Percentiles rank a stretch among this genome's conserved stretches.
These are phyloP conservation scores for Euzetes globulus DNA, from an alignment of 2,888 invertebrate species.

Conservation along the genomic window DNA sequence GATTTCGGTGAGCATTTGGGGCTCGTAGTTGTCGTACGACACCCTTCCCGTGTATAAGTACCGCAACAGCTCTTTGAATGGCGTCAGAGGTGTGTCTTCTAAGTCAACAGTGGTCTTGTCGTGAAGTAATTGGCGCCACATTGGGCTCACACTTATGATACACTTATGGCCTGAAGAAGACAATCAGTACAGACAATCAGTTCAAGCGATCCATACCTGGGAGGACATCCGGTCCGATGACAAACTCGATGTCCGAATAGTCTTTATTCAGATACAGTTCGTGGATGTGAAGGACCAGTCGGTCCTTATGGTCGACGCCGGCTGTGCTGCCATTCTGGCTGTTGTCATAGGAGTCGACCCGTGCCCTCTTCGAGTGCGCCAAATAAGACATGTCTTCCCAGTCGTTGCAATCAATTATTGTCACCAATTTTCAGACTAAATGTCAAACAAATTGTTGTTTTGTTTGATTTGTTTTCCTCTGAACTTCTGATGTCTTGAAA, in stretches of 20 bases:
- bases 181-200: neutral
- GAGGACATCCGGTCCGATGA: neutral
- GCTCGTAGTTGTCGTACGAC: conserved; percentile 1
- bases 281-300: neutral
- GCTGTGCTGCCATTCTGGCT: neutral
- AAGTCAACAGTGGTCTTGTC: neutral
- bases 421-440: too few relatives aligned
- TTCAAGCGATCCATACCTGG: neutral
- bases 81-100: conserved; percentile 1
- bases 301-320: conserved; percentile 8
- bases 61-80: conserved; percentile 7
- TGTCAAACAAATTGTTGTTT: too few relatives aligned
- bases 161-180: neutral
- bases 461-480: too few relatives aligned
- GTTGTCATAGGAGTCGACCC: conserved; percentile 1
- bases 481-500: too few relatives aligned
- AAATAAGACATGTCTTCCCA: neutral
- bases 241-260: neutral
- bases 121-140: neutral
- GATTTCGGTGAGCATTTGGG: neutral
- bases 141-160: neutral
- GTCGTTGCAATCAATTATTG: too few relatives aligned
- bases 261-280: neutral
- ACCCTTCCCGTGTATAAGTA: conserved; percentile 4
- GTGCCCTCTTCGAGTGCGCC: conserved; percentile 5